Base-by-base conservation (phyloP, 2,888 invertebrate species). In the Brenthis daphne region DNA sequence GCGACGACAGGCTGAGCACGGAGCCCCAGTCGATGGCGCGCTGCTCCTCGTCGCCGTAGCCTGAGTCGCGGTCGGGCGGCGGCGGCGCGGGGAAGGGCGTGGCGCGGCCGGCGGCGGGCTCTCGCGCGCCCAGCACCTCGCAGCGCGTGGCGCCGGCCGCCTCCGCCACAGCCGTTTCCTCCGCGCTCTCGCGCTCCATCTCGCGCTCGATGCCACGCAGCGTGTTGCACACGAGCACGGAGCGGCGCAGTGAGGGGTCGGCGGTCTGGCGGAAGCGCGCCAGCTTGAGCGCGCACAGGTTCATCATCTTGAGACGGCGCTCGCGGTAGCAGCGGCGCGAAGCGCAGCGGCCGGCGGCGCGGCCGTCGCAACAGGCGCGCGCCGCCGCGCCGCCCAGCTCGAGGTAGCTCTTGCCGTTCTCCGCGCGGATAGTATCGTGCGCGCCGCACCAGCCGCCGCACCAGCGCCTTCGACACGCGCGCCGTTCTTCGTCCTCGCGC, bases 161-260 rank as follows among this genome's bases (percentile, higher is more conserved):
- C 82, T 93, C 89, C 81, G 94, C 94, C 76, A 93, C 91, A 54
- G 94, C 94, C 76, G 93, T 89, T 83, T 94, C 94, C 75, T 94
- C 92, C 65, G 83, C 93, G 79, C 84, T 94, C 85, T 95, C 95
- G 70, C 94, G 91, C 85, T 97, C 97, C 94, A 98, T 96, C 90
- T 98, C 98, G 67, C 96, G 94, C 89, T 98, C 98, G 82, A 98
- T 96, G 85, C 96, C 95, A 84, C 98, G 95, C 75, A 98, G 87
- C 68, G 98, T 98, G 89, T 98, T 98, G 93, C 98, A 98, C 81
- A 98, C 98, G 73, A 98, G 95, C 83, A 98, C 98, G 60, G 98
- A 98, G 73, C 98, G 95, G 79, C 97, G 95, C 70, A 98, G 93
- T 72, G 97, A 97, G 56, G 98, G 98, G 86, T 98, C 98, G 67